Base-by-base conservation (phyloP, 2,797 vertebrate genomes). In the Scleropages formosus region DNA sequence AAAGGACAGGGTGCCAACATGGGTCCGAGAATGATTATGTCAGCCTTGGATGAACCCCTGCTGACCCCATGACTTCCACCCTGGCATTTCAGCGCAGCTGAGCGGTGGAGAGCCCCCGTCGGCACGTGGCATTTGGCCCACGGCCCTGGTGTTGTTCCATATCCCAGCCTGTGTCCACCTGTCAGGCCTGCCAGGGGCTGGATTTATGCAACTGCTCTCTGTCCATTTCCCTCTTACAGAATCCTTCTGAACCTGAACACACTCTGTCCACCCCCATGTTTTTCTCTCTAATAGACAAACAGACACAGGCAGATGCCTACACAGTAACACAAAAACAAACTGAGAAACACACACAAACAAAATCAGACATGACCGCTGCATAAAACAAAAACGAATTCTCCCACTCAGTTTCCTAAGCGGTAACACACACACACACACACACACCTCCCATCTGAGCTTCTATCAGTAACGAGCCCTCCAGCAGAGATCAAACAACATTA, bases 191-290 rank as follows among this genome's bases (percentile, higher is more conserved):
- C 77, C 7, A 76, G 84, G 82, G 81, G 80, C 83, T 79, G 73
- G 51, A 75, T 87, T 89, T 89, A 88, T 82, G 80, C 88, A 89
- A 89, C 83, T 53, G 1, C 39, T 66, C 47, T 75, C 73, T 24
- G 12, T 47, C 18, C 44, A 27, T 70, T 72, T 8, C 39, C 15
- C 58, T 26, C n/a, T 10, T 46, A 6, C 59, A 24, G 53, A 22
- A 20, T 10, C 60, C 27, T 44, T 44, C 56, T 4, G 26, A 26
- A 18, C 59, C 24, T 20, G 9, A 53, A 59, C 49, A 10, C 31
- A 58, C 16, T 26, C n/a, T n/a, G 27, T 16, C 27, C 1, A 65
- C 13, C 27, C 15, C 39, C 3, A 26, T 53, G 12, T n/a, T 53
- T 24, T 26, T 22, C 15, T 7, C 47, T n/a, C n/a, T n/a, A n/a